These are phyloP conservation scores for Drymonia ruficornis DNA, from an alignment of 2,888 invertebrate genomes.

Conservation along the genomic window DNA sequence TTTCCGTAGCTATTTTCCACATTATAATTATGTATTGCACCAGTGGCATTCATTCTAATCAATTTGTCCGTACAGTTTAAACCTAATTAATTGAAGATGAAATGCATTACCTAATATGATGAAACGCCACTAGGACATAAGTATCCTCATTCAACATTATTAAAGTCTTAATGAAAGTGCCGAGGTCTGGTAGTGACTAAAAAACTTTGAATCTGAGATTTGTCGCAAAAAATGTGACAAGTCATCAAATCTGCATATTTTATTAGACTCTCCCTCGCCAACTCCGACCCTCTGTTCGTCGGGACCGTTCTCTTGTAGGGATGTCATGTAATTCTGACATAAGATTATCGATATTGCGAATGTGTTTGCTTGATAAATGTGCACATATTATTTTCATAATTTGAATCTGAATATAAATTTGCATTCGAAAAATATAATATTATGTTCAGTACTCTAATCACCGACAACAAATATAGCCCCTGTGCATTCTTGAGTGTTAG, in stretches of 20 bases:
- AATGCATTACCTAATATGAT: background rate
- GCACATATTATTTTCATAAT: too few species aligned
- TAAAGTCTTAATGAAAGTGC: slow-evolving; percentile 60
- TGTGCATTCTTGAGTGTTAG: too few species aligned
- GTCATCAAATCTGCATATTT: slow-evolving; percentile 85
- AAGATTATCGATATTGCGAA: slow-evolving; percentile 55
- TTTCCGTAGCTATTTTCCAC: too few species aligned
- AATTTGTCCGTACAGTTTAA: too few species aligned
- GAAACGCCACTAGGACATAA: slow-evolving; percentile 13
- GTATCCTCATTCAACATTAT: slow-evolving; percentile 48
- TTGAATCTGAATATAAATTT: too few species aligned
- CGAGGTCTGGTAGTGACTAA: slow-evolving; percentile 62
- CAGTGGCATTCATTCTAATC: too few species aligned
- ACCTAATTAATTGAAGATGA: too few species aligned
- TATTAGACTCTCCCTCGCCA: slow-evolving; percentile 78
- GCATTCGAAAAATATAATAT: too few species aligned
- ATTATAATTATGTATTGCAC: too few species aligned
- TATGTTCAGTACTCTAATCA: too few species aligned
- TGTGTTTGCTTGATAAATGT: too few species aligned
- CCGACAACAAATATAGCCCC: too few species aligned
- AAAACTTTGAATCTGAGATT: slow-evolving; percentile 82
- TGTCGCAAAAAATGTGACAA: slow-evolving; percentile 84
- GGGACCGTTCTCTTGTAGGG: slow-evolving; percentile 63
- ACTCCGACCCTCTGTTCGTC: slow-evolving; percentile 75
- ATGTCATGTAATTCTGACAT: slow-evolving; percentile 35